Evolutionary conservation across 2,888 invertebrate species (phyloP).

Genomic region (Hemicrepidius hirtus): DNA sequence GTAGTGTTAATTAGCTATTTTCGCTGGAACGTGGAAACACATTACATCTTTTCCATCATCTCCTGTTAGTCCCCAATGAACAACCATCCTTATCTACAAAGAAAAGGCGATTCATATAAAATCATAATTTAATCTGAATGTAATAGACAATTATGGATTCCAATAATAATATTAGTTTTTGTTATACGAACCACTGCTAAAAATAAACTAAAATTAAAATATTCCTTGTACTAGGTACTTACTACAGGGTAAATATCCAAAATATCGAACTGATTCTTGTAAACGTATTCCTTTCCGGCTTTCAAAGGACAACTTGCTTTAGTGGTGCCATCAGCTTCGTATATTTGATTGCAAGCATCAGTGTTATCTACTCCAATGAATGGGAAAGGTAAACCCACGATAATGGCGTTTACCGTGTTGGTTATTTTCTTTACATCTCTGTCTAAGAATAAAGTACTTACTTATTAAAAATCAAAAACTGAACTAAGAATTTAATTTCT

Average conservation of each 20-base stretch:
- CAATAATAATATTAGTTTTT: background rate
- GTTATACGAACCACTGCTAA: background rate
- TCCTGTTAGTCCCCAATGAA: conserved; percentile 79
- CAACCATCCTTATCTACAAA: conserved; percentile 72
- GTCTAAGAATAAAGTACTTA: conserved; percentile 3
- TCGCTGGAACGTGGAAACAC: conserved; percentile 83
- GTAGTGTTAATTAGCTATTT: conserved; percentile 71
- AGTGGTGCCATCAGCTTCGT: conserved; percentile 74
- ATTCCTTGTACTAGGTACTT: conserved; percentile 59
- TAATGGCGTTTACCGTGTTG: conserved; percentile 78
- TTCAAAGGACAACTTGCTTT: conserved; percentile 81
- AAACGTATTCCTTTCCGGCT: conserved; percentile 81
- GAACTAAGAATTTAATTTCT: too few relatives aligned
- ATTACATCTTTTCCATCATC: conserved; percentile 71
- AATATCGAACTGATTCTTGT: conserved; percentile 79
- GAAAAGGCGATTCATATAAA: background rate
- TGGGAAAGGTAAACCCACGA: conserved; percentile 80
- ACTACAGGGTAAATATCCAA: conserved; percentile 75
- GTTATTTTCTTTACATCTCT: conserved; percentile 27
- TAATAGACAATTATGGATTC: too few relatives aligned
- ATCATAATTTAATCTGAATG: too few relatives aligned
- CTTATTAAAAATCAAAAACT: too few relatives aligned
- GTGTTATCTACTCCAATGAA: conserved; percentile 86
- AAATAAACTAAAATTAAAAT: background rate
- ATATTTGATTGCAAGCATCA: conserved; percentile 80